These are phyloP conservation scores for Aythya baeri DNA, from an alignment of 2,113 vertebrate genomes.

Conservation along the genomic window DNA sequence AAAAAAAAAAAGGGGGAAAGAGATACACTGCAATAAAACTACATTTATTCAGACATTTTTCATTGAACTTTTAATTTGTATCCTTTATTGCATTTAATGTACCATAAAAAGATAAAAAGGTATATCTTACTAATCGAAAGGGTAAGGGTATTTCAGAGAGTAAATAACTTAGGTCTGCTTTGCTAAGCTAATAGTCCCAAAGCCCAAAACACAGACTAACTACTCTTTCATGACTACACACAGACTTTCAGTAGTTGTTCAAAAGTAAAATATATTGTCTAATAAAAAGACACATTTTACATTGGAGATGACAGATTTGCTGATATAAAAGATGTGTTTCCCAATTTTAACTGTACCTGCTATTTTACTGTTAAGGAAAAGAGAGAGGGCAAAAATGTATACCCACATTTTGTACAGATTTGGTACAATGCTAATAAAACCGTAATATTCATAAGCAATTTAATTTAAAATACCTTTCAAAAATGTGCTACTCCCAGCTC, in stretches of 20 bases:
- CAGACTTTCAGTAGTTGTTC: background rate
- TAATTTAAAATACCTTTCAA: background rate
- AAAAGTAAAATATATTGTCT: background rate
- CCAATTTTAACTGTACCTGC: background rate
- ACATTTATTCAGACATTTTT: background rate
- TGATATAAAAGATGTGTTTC: background rate
- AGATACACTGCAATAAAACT: background rate
- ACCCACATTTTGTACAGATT: background rate
- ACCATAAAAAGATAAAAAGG: background rate
- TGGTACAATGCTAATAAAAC: background rate
- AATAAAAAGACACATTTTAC: background rate
- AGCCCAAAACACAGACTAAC: background rate
- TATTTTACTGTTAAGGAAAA: background rate
- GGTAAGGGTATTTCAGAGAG: background rate
- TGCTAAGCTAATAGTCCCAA: background rate
- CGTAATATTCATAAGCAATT: background rate
- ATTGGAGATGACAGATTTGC: background rate
- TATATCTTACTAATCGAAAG: background rate
- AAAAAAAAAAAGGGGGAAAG: background rate
- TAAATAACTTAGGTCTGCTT: background rate
- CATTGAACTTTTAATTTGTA: background rate
- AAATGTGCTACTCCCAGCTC: background rate
- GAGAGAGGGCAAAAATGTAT: accelerated
- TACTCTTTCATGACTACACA: background rate
- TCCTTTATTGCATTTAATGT: background rate